Percentiles rank a stretch among this genome's conserved stretches.
Conservation (phyloP, 2,888 invertebrate species). For the Rhamphomyia laevipes region DNA sequence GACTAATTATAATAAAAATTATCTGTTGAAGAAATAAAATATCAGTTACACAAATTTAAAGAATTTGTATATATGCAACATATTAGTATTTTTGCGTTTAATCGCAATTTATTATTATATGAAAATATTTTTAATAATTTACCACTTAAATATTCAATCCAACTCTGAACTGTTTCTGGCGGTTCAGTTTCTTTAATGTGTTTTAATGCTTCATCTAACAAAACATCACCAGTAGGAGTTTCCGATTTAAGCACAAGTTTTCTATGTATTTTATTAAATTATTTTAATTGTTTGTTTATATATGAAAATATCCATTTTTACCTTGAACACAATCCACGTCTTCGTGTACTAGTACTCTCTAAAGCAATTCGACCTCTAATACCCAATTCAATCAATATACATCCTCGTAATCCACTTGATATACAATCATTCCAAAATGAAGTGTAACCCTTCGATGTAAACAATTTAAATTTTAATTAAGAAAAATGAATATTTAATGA, state of each 20-base stretch:
- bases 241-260: slow-evolving; percentile 75
- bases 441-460: slow-evolving; percentile 76
- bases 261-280: slow-evolving; percentile 28
- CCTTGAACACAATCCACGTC: slow-evolving; percentile 80
- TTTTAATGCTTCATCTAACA: slow-evolving; percentile 88
- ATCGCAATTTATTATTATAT: no score
- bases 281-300: neutral
- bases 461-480: no score
- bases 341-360: slow-evolving; percentile 92
- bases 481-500: no score
- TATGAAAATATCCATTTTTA: slow-evolving; percentile 36
- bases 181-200: slow-evolving; percentile 98
- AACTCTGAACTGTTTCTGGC: slow-evolving; percentile 93
- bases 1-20: no score
- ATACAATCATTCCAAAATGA: slow-evolving; percentile 99
- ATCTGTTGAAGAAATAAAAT: no score
- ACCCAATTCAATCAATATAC: slow-evolving; percentile 94
- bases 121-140: slow-evolving; percentile 21
- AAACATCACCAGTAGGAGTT: slow-evolving; percentile 92
- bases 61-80: no score
- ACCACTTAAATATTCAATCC: slow-evolving; percentile 99
- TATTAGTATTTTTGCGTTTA: no score
- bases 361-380: slow-evolving; percentile 90
- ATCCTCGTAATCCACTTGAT: slow-evolving; percentile 95
- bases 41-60: no score